A percentile compares a stretch with the other conserved stretches of the same genome.
These are phyloP conservation scores for Scaptomyza montana DNA, from an alignment of 1,140 invertebrate species.

Conservation along the genomic window DNA sequence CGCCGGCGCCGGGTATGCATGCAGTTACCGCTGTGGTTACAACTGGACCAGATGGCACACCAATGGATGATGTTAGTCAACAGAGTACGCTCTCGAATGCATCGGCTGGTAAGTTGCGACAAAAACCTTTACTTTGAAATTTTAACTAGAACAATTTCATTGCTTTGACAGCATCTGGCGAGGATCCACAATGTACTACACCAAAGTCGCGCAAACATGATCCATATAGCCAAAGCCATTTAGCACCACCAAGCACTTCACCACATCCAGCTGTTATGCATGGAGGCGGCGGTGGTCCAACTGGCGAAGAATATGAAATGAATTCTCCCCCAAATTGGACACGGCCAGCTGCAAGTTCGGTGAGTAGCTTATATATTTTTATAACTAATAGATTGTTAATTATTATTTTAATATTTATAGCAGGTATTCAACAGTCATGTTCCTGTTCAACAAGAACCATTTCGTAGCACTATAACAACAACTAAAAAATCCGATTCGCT, in stretches of 20 bases:
- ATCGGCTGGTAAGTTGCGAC: conserved; percentile 88
- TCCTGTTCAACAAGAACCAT: conserved; percentile 90
- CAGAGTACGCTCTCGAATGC: conserved; percentile 96
- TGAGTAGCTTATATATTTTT: conserved; percentile 83
- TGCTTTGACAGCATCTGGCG: conserved; percentile 89
- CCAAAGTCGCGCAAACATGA: conserved; percentile 89
- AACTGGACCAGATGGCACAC: conserved; percentile 93
- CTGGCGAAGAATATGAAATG: conserved; percentile 96
- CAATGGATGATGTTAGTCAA: conserved; percentile 94
- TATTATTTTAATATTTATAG: conserved; percentile 68
- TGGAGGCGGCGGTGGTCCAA: conserved; percentile 86
- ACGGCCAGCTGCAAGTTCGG: conserved; percentile 94
- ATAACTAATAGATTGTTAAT: not conserved
- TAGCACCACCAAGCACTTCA: conserved; percentile 89
- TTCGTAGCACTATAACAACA: conserved; percentile 87
- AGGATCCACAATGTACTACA: conserved; percentile 90
- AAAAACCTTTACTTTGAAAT: too few relatives aligned
- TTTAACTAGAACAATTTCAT: not conserved
- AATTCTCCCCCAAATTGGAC: conserved; percentile 93
- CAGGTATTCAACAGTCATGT: conserved; percentile 96
- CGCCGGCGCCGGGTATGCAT: conserved; percentile 84
- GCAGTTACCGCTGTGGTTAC: conserved; percentile 93
- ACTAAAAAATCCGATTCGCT: conserved; percentile 94
- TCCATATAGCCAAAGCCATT: conserved; percentile 87
- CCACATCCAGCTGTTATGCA: conserved; percentile 88